Conservation (phyloP, 2,113 vertebrate genomes). For the Microcebus griseorufus region DNA sequence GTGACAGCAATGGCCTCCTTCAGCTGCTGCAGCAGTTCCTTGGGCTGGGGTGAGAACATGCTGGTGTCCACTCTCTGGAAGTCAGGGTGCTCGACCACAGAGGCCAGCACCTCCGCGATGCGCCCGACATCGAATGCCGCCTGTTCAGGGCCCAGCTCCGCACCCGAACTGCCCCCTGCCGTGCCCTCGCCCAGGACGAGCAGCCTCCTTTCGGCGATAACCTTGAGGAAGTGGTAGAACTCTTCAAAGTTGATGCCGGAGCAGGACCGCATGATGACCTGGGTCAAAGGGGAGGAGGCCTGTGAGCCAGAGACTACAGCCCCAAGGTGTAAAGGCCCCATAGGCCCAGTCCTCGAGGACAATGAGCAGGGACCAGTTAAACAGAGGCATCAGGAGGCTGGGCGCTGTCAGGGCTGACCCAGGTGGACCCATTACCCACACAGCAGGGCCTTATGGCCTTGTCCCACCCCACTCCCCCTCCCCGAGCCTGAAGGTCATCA, state of each 20-base stretch:
- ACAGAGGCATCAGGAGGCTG: not conserved
- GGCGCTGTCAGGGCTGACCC: not conserved
- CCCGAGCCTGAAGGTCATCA: not conserved
- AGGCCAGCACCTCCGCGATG: constrained; percentile 89
- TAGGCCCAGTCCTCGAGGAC: not conserved
- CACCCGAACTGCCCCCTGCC: not conserved
- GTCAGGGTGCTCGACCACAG: constrained; percentile 90
- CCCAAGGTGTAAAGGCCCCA: not conserved
- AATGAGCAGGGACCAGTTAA: too few relatives aligned
- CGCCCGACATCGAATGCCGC: constrained; percentile 92
- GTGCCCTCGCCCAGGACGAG: constrained; percentile 80
- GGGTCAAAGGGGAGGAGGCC: rapidly evolving
- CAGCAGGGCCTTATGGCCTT: not conserved
- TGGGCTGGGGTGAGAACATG: constrained; percentile 80
- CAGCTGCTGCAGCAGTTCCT: constrained; percentile 89
- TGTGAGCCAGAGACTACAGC: not conserved
- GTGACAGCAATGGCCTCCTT: constrained; percentile 72
- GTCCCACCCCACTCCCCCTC: too few relatives aligned
- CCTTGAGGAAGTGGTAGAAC: constrained; percentile 94
- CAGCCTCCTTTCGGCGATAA: constrained; percentile 91
- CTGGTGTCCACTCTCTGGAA: constrained; percentile 89
- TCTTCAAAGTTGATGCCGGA: constrained; percentile 94
- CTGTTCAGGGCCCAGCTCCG: constrained; percentile 89
- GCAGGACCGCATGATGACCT: constrained; percentile 97
- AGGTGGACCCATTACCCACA: not conserved